Percentiles rank a stretch among this genome's conserved stretches.
phyloP scores from a whole-genome alignment of 2,888 invertebrate genomes.

The Leptogaster cylindrica region DNA sequence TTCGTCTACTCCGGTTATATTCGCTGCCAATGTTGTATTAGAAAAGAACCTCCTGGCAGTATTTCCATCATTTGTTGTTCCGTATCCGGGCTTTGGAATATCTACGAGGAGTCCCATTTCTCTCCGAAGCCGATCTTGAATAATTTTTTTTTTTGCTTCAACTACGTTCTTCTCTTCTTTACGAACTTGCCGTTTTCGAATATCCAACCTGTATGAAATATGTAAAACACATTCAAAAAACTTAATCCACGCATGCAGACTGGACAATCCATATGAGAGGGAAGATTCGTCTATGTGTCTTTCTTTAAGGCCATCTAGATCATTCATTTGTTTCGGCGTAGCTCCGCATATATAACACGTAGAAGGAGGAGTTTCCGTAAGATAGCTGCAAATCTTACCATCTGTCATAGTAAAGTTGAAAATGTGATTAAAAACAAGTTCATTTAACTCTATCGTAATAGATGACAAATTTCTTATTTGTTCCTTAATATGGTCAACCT shows the following conservation, averaged over 20 bases:
- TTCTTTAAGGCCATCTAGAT: not conserved
- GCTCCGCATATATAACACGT: not conserved
- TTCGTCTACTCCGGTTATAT: not conserved
- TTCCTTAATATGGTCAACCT: not conserved
- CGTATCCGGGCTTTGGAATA: slow-evolving; percentile 1
- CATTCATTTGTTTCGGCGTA: not conserved
- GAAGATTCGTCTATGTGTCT: not conserved
- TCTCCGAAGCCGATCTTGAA: not conserved
- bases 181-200: not conserved
- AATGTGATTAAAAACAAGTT: not conserved
- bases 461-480: not conserved
- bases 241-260: not conserved
- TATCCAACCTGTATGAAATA: not conserved
- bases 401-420: not conserved
- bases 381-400: not conserved
- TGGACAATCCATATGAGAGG: not conserved
- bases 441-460: not conserved
- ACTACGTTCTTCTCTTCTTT: not conserved
- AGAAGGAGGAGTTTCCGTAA: not conserved
- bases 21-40: not conserved
- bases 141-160: not conserved
- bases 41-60: not conserved
- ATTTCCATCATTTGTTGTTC: slow-evolving; percentile 5
- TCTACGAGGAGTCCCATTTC: slow-evolving; percentile 9
- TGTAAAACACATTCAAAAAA: not conserved